Base-by-base conservation (phyloP, 2,888 invertebrate species). In the Tetropium fuscum region DNA sequence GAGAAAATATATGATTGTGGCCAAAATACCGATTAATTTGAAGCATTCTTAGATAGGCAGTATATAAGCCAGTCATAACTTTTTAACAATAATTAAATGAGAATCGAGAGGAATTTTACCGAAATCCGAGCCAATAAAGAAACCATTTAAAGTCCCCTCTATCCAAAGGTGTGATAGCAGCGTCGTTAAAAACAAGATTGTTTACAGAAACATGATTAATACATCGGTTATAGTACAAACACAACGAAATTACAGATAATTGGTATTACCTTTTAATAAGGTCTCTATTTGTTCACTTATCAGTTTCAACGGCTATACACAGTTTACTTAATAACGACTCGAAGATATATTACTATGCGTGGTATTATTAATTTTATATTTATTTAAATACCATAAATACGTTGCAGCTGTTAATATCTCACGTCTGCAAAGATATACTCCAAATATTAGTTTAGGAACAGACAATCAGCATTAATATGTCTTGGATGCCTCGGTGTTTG, bases 371-470 rank as follows among this genome's bases (percentile, higher is more conserved):
- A 72, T 68, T 69, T 59, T 58, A 59, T 68, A 73, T 73, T 69
- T 69, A 71, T 69, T 70, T 69, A 69, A 71, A 73, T 71, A 63
- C 63, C 69, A 66, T 71, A 73, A 69, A 71, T 71, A 69, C 62
- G 63, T 60, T 70, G 71, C 73, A 74, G 73, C 72, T 74, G 74
- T 68, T 60, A 58, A 64, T 64, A 58, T 70, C 70, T 68, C 73
- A 71, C 72, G 73, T 70, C 70, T 71, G 69, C 69, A 63, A 64
- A 69, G 69, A 70, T 75, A 73, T 70, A 71, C 56, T 67, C 69
- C 72, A 75, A 75, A 75, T 75, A 75, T 75, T 75, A 64, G 64
- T 70, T 73, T 73, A 74, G 73, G 73, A 64, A 64, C 63, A 66
- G 68, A 73, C 72, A 72, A 72, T 73, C 72, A 66, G 57, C 70